Percentiles rank a stretch among this genome's conserved stretches.
These are phyloP conservation scores for Phataginus tetradactyla DNA, from an alignment of 2,797 vertebrate species.

Conservation along the genomic window DNA sequence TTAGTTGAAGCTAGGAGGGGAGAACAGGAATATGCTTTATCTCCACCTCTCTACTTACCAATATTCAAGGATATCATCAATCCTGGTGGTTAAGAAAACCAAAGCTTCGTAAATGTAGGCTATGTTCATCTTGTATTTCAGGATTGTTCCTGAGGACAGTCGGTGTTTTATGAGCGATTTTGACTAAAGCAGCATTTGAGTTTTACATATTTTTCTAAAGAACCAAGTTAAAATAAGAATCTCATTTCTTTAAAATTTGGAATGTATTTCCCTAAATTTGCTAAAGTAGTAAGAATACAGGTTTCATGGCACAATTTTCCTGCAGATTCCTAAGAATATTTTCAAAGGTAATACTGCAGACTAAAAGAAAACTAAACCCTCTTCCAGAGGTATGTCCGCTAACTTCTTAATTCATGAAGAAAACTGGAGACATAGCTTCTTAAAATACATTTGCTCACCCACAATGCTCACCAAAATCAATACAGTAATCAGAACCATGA, in stretches of 20 bases:
- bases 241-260: conserved; percentile 57
- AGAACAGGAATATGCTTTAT: background rate
- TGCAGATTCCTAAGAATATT: background rate
- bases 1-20: background rate
- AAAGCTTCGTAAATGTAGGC: background rate
- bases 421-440: background rate
- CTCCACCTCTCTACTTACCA: background rate
- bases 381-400: background rate
- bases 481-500: background rate
- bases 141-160: conserved; percentile 25
- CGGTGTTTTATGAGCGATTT: conserved; percentile 31
- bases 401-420: background rate
- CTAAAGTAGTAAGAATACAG: conserved; percentile 51
- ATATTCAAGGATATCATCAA: background rate
- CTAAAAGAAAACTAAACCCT: background rate
- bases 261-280: conserved; percentile 67
- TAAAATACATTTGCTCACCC: background rate
- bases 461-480: background rate
- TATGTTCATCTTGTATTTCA: background rate
- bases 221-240: conserved; percentile 49
- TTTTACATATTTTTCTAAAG: conserved; percentile 17
- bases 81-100: background rate
- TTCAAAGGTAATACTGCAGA: background rate
- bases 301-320: conserved; percentile 45
- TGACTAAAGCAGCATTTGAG: conserved; percentile 46